Percentiles rank a stretch among this genome's conserved stretches.
Evolutionary conservation across 2,113 vertebrate species (phyloP).

Genomic region (Hippolais icterina): DNA sequence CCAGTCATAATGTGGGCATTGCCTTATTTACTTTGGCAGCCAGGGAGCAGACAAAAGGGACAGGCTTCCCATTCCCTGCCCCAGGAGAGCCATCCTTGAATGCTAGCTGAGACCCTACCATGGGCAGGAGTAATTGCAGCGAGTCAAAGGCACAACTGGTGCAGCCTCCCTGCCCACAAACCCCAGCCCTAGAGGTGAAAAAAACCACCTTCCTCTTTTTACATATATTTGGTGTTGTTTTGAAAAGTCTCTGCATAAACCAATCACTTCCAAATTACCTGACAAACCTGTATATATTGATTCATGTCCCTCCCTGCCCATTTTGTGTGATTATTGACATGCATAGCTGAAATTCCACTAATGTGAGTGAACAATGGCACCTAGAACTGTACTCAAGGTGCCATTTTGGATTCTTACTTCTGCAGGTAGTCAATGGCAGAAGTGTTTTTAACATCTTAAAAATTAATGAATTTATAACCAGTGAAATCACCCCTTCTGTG

Average conservation of each 20-base stretch:
- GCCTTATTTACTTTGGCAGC: not conserved
- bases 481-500: not conserved
- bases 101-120: not conserved
- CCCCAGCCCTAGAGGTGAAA: not conserved
- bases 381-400: not conserved
- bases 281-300: not conserved
- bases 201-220: not conserved
- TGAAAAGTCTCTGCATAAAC: not conserved
- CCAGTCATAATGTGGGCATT: accelerated
- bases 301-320: not conserved
- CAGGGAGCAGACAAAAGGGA: not conserved
- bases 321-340: not conserved
- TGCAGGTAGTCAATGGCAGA: not conserved
- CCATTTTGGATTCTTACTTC: not conserved
- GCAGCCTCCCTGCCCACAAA: not conserved
- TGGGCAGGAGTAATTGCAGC: not conserved
- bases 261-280: not conserved
- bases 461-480: not conserved
- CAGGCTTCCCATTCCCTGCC: not conserved
- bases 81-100: accelerated
- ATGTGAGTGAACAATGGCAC: not conserved
- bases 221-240: not conserved
- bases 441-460: not conserved
- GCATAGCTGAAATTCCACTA: not conserved
- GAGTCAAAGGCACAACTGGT: not conserved